These are phyloP conservation scores for Aphidius ervi DNA, from an alignment of 1,140 invertebrate species.

Conservation along the genomic window DNA sequence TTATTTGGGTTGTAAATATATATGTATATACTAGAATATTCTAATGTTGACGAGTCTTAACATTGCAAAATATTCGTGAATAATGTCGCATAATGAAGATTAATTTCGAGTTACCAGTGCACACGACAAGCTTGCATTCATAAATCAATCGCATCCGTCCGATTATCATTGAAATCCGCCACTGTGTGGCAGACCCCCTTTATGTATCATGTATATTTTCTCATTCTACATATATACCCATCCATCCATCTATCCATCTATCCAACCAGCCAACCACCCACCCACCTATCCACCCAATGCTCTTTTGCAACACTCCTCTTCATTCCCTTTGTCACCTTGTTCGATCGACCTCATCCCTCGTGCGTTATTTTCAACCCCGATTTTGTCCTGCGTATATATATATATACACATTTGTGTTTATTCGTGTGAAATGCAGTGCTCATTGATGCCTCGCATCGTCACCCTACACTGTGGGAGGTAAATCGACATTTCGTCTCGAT, in stretches of 20 bases:
- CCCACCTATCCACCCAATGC: not conserved
- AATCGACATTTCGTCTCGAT: slow-evolving; percentile 3
- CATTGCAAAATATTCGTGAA: slow-evolving; percentile 17
- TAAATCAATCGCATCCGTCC: slow-evolving; percentile 45
- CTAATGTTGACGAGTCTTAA: not conserved
- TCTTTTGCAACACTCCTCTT: too few species aligned
- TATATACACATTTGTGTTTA: not conserved
- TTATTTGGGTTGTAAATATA: too few species aligned
- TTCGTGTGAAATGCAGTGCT: slow-evolving; percentile 4
- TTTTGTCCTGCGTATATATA: too few species aligned
- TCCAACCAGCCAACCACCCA: not conserved
- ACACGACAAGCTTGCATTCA: slow-evolving; percentile 31
- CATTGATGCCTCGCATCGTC: slow-evolving; percentile 11
- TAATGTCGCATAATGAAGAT: slow-evolving; percentile 47
- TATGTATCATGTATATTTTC: slow-evolving; percentile 11
- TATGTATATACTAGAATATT: too few species aligned
- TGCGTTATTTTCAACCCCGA: too few species aligned
- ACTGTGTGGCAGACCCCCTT: slow-evolving; percentile 13
- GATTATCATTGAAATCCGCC: slow-evolving; percentile 46
- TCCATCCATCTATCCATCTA: not conserved
- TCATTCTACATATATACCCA: not conserved
- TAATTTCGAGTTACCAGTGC: slow-evolving; percentile 34
- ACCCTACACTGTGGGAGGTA: not conserved
- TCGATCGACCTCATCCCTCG: too few species aligned
- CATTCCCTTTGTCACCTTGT: too few species aligned